A percentile compares a stretch with the other conserved stretches of the same genome.
These are phyloP conservation scores for Hephaestus fuliginosus DNA, from an alignment of 2,797 vertebrate genomes.

Conservation along the genomic window DNA sequence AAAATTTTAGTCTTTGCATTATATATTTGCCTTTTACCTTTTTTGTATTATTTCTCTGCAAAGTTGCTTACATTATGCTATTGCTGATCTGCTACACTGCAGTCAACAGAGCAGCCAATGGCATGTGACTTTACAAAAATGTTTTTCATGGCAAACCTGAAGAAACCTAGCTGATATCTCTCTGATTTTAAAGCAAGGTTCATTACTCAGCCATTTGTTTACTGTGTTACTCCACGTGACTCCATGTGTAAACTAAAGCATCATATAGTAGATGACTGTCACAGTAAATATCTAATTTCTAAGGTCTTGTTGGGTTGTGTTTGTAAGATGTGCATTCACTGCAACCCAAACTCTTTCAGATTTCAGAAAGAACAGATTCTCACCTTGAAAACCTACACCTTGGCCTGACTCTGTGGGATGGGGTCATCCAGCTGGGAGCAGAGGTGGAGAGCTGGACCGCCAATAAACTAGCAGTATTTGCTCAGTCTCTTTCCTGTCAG, in stretches of 20 bases:
- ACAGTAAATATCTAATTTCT: not conserved
- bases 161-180: too few relatives aligned
- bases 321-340: not conserved
- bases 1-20: too few relatives aligned
- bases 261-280: not conserved
- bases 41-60: not conserved
- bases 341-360: conserved; percentile 73
- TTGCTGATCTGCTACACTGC: not conserved
- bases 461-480: conserved; percentile 74
- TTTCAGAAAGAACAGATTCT: conserved; percentile 92
- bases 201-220: not conserved
- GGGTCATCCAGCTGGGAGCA: conserved; percentile 85
- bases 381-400: conserved; percentile 88
- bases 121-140: too few relatives aligned
- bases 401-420: conserved; percentile 91
- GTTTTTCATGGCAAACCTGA: too few relatives aligned
- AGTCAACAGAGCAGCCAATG: too few relatives aligned
- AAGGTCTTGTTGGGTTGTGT: not conserved
- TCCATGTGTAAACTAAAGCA: not conserved
- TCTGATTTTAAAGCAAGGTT: not conserved
- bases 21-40: too few relatives aligned
- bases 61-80: not conserved
- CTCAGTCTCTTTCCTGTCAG: conserved; percentile 77
- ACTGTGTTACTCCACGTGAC: not conserved
- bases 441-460: conserved; percentile 86